Evolutionary conservation across 2,797 vertebrate species (phyloP).

Genomic region (Gambelia wislizenii): DNA sequence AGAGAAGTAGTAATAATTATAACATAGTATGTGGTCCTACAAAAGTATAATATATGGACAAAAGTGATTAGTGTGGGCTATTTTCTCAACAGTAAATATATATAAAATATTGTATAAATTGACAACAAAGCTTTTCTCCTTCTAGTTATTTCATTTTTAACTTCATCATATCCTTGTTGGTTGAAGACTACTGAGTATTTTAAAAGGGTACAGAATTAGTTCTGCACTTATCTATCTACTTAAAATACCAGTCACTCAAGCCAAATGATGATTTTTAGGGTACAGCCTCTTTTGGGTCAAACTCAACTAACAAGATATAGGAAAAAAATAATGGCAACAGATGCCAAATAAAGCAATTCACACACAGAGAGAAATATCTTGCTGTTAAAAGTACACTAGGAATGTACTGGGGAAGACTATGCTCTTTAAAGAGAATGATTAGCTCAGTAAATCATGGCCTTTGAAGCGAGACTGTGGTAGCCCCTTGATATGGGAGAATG

Average conservation of each 20-base stretch:
- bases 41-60: not conserved
- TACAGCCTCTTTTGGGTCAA: slow-evolving; percentile 68
- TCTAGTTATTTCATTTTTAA: not conserved
- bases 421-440: slow-evolving; percentile 74
- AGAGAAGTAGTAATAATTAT: slow-evolving; percentile 13
- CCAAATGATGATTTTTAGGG: slow-evolving; percentile 74
- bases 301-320: slow-evolving; percentile 61
- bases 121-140: not conserved
- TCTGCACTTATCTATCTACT: slow-evolving; percentile 24
- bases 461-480: slow-evolving; percentile 71
- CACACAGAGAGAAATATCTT: slow-evolving; percentile 42
- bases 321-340: slow-evolving; percentile 29
- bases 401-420: slow-evolving; percentile 25
- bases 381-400: slow-evolving; percentile 38
- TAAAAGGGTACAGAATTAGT: slow-evolving; percentile 22
- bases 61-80: not conserved
- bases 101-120: not conserved
- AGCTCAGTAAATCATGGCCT: slow-evolving; percentile 79
- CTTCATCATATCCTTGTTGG: not conserved
- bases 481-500: slow-evolving; percentile 63
- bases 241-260: slow-evolving; percentile 61
- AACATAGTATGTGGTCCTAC: not conserved
- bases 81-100: slow-evolving; percentile 2
- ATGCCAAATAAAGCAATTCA: slow-evolving; percentile 33
- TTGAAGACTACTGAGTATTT: not conserved